Evolutionary conservation across 2,888 invertebrate species (phyloP), one percentile per base, ranked within the genome.

Genomic region (Fragum sueziense): DNA sequence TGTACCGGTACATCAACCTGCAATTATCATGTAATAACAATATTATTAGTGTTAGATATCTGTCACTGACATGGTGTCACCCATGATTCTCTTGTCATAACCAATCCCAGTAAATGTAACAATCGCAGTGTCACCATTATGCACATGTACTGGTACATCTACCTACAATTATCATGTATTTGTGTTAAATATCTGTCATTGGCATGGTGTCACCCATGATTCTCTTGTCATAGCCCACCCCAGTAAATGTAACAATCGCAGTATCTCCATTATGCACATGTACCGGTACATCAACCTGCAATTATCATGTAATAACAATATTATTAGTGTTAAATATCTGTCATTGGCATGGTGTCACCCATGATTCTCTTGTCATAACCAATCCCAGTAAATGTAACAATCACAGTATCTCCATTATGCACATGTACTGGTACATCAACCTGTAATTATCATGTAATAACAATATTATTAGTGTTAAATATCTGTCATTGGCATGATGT

Each of bases 371-470:
- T 89, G 86, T 93, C 93, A 80, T 91, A 93, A 9, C 93, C 93
- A 1, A 93, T 88, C n/a, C 93, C 93, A 22, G 91, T 91, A 85
- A 93, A 93, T 25, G 91, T 93, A 54, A 93, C 87, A 25, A 92
- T 88, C 14, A 91, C 91, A 4, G 91, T 91, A 72, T 93, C 93
- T 7, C 92, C 92, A 70, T 90, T 88, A 74, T 93, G 93, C 79
- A 91, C 92, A n/a, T 92, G 92, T n/a, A 91, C 78, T n/a, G 90
- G 76, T 2, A 89, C 90, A 78, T 93, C 92, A 34, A 93, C 91
- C 85, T 89, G 87, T 93, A 91, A 31, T 91, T 82, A 29, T 88
- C 87, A 9, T 91, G 91, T 9, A 92, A 91, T n/a, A 90, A 90
- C 9, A 87, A 86, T 65, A 88, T n/a, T n/a, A n/a, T n/a, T n/a